Evolutionary conservation across 2,113 vertebrate genomes (phyloP).

Genomic region (Fulmarus glacialis): DNA sequence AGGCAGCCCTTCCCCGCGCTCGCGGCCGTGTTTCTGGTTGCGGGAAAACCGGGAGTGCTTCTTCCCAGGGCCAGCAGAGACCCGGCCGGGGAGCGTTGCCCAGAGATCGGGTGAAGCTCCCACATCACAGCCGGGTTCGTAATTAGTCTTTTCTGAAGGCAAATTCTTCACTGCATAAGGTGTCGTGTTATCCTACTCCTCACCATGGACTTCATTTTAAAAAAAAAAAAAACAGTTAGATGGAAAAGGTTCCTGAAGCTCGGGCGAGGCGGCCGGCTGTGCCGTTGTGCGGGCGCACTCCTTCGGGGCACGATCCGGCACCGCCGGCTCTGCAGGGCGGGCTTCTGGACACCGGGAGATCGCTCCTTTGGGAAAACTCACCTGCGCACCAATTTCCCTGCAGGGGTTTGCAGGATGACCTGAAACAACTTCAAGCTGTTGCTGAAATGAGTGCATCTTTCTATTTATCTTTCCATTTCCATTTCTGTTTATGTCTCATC

Average conservation of each 20-base stretch:
- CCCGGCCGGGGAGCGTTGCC: not conserved
- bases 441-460: not conserved
- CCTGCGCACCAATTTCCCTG: not conserved
- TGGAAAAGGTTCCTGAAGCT: not conserved
- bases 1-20: not conserved
- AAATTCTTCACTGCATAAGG: not conserved
- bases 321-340: not conserved
- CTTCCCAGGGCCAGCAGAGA: not conserved
- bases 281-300: not conserved
- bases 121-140: accelerated
- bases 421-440: not conserved
- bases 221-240: not conserved
- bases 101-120: not conserved
- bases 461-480: too few relatives aligned
- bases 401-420: not conserved
- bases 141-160: not conserved
- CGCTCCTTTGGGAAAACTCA: too few relatives aligned
- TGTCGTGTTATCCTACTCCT: not conserved
- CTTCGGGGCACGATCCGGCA: accelerated
- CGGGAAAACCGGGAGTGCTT: not conserved
- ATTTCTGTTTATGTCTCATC: too few relatives aligned
- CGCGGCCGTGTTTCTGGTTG: not conserved
- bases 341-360: not conserved
- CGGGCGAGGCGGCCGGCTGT: not conserved
- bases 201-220: too few relatives aligned